These are phyloP conservation scores for Ornithoptera alexandrae DNA, from an alignment of 2,888 invertebrate species.

Conservation along the genomic window DNA sequence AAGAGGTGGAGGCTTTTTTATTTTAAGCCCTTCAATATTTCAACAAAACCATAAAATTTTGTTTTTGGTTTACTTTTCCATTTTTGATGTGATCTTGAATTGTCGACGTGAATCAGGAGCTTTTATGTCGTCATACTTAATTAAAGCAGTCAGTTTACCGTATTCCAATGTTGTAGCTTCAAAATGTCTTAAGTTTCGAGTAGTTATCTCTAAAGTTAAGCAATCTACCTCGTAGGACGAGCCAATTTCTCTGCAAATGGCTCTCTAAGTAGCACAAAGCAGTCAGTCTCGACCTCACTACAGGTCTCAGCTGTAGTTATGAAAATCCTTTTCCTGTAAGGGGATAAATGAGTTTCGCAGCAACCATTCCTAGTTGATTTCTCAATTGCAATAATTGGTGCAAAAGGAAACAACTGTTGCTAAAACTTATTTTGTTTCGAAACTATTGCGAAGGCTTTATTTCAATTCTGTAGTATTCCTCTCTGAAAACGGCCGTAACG, in stretches of 20 bases:
- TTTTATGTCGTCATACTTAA: slow-evolving; percentile 58
- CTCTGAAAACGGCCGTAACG: slow-evolving; percentile 41
- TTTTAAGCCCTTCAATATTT: background rate
- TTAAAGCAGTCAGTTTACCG: slow-evolving; percentile 74
- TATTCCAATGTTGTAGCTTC: slow-evolving; percentile 74
- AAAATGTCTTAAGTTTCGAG: slow-evolving; percentile 74
- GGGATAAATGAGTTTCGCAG: slow-evolving; percentile 43
- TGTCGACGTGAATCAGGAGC: slow-evolving; percentile 19
- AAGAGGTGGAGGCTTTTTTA: background rate
- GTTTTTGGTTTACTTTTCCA: background rate
- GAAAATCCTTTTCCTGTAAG: slow-evolving; percentile 61
- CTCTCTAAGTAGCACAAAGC: slow-evolving; percentile 71
- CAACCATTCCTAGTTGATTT: slow-evolving; percentile 37
- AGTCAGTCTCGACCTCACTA: slow-evolving; percentile 56
- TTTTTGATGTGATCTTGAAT: background rate
- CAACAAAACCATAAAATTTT: background rate
- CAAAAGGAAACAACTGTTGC: slow-evolving; percentile 36
- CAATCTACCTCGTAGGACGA: slow-evolving; percentile 74
- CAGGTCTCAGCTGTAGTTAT: slow-evolving; percentile 59
- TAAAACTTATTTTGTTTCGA: slow-evolving; percentile 45
- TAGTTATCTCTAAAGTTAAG: slow-evolving; percentile 74
- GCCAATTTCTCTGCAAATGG: slow-evolving; percentile 72
- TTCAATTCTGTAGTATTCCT: slow-evolving; percentile 45
- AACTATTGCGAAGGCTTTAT: slow-evolving; percentile 40
- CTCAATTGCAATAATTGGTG: slow-evolving; percentile 37